These are phyloP conservation scores for Drosophila virilis DNA, from an alignment of 1,140 invertebrate genomes.

Conservation along the genomic window DNA sequence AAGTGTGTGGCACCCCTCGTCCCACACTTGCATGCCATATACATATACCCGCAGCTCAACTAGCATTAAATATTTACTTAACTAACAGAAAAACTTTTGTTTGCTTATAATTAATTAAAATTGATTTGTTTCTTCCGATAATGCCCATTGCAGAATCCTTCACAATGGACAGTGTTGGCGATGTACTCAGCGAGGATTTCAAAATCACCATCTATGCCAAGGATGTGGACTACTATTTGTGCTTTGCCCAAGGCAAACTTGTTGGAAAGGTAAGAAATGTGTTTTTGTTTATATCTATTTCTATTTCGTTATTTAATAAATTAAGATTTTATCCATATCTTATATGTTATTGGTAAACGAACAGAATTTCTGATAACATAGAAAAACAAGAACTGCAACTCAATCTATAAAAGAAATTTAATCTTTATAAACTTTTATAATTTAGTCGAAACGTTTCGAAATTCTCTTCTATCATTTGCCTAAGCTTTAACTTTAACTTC, in stretches of 20 bases:
- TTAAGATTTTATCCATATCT: too few species aligned
- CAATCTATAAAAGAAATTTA: too few species aligned
- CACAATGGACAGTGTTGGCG: constrained; percentile 71
- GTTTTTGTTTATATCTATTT: not conserved
- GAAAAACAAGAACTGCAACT: too few species aligned
- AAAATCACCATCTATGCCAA: constrained; percentile 75
- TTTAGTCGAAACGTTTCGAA: too few species aligned
- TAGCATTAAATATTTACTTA: constrained; percentile 66
- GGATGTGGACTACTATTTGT: constrained; percentile 75
- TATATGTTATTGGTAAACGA: not conserved
- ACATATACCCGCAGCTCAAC: not conserved
- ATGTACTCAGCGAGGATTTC: constrained; percentile 68
- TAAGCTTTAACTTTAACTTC: not conserved
- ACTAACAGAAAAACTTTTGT: constrained; percentile 38
- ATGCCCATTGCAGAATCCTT: constrained; percentile 63
- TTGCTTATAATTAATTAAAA: constrained; percentile 72
- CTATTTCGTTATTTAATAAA: too few species aligned
- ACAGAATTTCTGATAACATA: too few species aligned
- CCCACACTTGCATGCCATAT: not conserved
- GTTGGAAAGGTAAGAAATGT: constrained; percentile 76
- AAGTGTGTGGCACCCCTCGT: constrained; percentile 39
- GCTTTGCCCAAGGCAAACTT: constrained; percentile 70
- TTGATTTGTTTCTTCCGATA: constrained; percentile 42
- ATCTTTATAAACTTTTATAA: too few species aligned
- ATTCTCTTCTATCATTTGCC: not conserved